Percentiles rank a stretch among this genome's conserved stretches.
phyloP scores from a whole-genome alignment of 2,888 invertebrate species.

The Magallana nippona region DNA sequence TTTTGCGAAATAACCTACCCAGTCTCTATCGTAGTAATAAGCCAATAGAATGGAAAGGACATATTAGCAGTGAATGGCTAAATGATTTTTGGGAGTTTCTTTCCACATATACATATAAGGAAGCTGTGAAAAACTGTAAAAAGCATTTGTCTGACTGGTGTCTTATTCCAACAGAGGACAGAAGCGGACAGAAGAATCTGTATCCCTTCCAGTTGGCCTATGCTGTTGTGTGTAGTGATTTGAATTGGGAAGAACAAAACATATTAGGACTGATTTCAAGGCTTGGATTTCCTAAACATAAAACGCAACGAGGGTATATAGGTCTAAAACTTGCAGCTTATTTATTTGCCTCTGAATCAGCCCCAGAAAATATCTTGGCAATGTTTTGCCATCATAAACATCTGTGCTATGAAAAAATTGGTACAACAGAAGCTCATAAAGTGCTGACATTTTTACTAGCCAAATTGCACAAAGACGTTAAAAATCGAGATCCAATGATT shows the following conservation, averaged over 20 bases:
- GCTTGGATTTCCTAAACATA: not conserved
- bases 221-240: not conserved
- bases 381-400: not conserved
- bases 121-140: not conserved
- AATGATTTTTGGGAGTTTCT: conserved; percentile 39
- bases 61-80: not conserved
- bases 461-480: not conserved
- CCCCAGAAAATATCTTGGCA: not conserved
- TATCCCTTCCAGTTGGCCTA: not conserved
- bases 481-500: not conserved
- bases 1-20: not conserved
- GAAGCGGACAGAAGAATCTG: not conserved
- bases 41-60: not conserved
- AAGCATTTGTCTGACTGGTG: not conserved
- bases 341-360: not conserved
- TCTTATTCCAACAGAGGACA: conserved; percentile 2
- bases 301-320: not conserved
- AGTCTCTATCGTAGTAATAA: not conserved
- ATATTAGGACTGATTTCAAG: not conserved
- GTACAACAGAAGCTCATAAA: not conserved
- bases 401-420: not conserved
- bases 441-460: not conserved
- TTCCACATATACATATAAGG: no score
- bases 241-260: not conserved
- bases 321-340: not conserved